Evolutionary conservation across 2,888 invertebrate genomes (phyloP), one percentile per base, ranked within the genome.

Genomic region (Caradrina kadenii): DNA sequence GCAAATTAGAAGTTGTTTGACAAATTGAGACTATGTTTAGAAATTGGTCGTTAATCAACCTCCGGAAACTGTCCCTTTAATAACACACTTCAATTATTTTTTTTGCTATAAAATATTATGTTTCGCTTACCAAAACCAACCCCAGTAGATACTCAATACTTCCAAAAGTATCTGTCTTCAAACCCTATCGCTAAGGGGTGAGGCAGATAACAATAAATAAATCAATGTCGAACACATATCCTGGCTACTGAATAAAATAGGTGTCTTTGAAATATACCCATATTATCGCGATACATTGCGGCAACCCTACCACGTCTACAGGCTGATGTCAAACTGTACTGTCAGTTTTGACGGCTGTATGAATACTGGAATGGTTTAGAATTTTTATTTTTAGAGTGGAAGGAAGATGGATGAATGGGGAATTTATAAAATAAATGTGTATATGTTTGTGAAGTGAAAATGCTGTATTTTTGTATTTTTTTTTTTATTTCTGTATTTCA

Each of bases 181-280:
- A 84, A 81, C 83, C 83, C 81, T 81, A 82, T 79, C 83, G 26
- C 68, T 73, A 77, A 71, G 81, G 83, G 83, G 75, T 81, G 70
- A 22, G 53, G 69, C 55, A 84, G 89, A 89, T 87, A 88, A 89
- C 87, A 86, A 89, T 90, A 89, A 90, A 94, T 94, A 94, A 93
- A 93, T 93, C 94, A 91, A 87, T 75, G 90, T 90, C 91, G 80
- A 84, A 86, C 79, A 75, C 82, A 82, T 86, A 69, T 76, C 74
- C 69, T 73, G 61, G 81, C 82, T 80, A 84, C 89, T 93, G 93
- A 93, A 93, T 94, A 94, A 94, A 93, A 92, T 89, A 94, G 87
- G 87, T 91, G 92, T 93, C 93, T 92, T 93, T 93, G 94, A 93
- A 87, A 93, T 91, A 94, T 92, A 87, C 88, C 86, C 90, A 89